These are phyloP conservation scores for Crossoptilon crossoptilon DNA, from an alignment of 2,797 vertebrate genomes.

Conservation along the genomic window DNA sequence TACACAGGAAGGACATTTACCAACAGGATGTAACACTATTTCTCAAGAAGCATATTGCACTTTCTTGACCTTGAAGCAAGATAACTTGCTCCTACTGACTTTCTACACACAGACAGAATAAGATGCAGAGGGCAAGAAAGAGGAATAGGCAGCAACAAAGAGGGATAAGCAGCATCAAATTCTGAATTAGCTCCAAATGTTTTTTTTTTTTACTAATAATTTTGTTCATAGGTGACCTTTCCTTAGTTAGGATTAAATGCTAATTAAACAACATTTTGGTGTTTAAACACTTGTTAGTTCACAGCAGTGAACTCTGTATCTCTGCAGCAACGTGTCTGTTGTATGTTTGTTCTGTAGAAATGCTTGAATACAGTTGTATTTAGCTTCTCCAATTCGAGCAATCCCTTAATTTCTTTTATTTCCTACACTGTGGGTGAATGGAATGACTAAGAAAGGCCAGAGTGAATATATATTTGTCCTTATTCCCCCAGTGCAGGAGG, in stretches of 20 bases:
- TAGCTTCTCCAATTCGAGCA: background rate
- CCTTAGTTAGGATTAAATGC: background rate
- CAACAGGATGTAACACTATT: background rate
- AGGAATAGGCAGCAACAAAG: background rate
- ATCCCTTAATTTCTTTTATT: background rate
- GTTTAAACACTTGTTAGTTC: background rate
- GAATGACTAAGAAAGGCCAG: background rate
- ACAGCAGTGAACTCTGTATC: background rate
- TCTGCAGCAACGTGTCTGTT: background rate
- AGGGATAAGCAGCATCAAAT: background rate
- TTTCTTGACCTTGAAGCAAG: background rate
- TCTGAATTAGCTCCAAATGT: background rate
- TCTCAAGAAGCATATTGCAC: background rate
- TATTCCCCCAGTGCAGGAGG: background rate
- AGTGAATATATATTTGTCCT: background rate
- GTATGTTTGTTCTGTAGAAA: background rate
- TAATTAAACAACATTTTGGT: background rate
- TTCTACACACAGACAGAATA: background rate
- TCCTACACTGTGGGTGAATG: background rate
- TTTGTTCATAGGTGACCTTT: background rate
- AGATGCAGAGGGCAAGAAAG: background rate
- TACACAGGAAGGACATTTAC: background rate
- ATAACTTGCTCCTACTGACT: background rate
- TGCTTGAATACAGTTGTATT: background rate
- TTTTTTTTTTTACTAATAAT: background rate